Conservation (phyloP, 2,113 vertebrate species). For the Hucho hucho region DNA sequence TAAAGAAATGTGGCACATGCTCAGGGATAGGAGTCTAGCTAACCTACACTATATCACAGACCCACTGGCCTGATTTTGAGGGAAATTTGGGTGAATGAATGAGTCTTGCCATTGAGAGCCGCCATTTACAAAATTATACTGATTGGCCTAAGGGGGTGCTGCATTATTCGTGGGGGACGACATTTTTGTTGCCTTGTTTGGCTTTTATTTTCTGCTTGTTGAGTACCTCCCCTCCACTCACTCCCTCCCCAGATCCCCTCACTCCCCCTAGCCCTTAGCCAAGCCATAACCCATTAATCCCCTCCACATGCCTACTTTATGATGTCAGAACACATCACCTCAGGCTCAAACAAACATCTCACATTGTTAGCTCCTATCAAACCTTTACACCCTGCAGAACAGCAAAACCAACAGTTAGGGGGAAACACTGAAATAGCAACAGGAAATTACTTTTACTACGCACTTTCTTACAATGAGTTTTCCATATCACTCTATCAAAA, state of each 20-base stretch:
- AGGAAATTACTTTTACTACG: not conserved
- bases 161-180: too few species aligned
- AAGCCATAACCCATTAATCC: not conserved
- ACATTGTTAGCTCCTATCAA: not conserved
- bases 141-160: too few species aligned
- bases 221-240: not conserved
- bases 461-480: not conserved
- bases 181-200: not conserved
- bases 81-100: too few species aligned
- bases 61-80: too few species aligned
- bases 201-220: not conserved
- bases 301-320: conserved; percentile 1
- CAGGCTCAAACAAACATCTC: not conserved
- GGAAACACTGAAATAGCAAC: not conserved
- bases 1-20: too few species aligned
- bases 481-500: not conserved
- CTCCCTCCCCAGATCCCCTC: not conserved
- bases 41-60: too few species aligned
- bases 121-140: too few species aligned
- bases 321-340: conserved; percentile 4
- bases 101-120: too few species aligned
- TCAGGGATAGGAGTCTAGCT: too few species aligned
- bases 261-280: not conserved
- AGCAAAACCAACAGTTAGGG: not conserved
- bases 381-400: not conserved